Evolutionary conservation across 2,888 invertebrate genomes (phyloP).

Genomic region (Bombylius major): DNA sequence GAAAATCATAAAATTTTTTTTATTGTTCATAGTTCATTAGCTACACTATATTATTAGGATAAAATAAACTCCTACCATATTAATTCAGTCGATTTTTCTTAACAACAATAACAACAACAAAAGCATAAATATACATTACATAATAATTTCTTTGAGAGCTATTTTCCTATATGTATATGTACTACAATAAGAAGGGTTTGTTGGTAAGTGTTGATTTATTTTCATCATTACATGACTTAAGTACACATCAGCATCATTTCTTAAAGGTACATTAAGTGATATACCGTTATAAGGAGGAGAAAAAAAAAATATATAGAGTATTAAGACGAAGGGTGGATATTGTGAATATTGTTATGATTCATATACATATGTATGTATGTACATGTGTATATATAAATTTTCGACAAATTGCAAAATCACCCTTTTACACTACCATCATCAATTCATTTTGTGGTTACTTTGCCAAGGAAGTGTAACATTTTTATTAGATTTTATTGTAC

Average conservation of each 20-base stretch:
- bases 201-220: conserved; percentile 3
- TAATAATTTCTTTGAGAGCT: no score
- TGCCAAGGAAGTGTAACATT: not conserved
- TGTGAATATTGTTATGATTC: no score
- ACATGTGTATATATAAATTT: no score
- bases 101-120: no score
- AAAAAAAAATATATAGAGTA: no score
- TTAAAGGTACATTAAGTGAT: not conserved
- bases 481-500: not conserved
- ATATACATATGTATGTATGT: no score
- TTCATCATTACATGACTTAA: conserved; percentile 4
- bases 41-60: not conserved
- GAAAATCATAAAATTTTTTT: not conserved
- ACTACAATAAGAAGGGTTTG: not conserved
- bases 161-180: no score
- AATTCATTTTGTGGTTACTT: not conserved
- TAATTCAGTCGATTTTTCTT: no score
- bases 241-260: conserved; percentile 6
- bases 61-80: no score
- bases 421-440: not conserved
- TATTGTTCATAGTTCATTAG: not conserved
- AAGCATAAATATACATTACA: no score
- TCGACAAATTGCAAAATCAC: not conserved
- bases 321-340: no score
- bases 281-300: no score